These are phyloP conservation scores for Macropis europaea DNA, from an alignment of 2,888 invertebrate species.

Conservation along the genomic window DNA sequence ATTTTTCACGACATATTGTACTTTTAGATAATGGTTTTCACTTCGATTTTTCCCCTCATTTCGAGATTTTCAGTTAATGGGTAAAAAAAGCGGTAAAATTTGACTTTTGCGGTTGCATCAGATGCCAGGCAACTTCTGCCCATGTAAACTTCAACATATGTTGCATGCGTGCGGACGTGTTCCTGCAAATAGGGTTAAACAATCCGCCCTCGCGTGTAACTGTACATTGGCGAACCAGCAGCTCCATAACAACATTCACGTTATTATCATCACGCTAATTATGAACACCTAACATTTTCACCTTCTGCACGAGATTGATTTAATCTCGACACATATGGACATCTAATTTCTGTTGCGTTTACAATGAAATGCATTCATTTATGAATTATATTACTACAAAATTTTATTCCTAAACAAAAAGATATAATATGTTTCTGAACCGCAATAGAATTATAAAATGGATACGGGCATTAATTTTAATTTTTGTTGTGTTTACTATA, in stretches of 20 bases:
- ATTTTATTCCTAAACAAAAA: no score
- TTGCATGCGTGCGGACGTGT: constrained; percentile 58
- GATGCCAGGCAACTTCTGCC: constrained; percentile 22
- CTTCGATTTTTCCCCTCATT: not conserved
- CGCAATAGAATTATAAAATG: no score
- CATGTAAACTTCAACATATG: constrained; percentile 56
- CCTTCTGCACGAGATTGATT: not conserved
- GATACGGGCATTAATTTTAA: no score
- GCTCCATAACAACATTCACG: constrained; percentile 20
- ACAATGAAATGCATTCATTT: no score
- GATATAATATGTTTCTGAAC: no score
- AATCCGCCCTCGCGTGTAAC: constrained; percentile 69
- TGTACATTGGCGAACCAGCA: constrained; percentile 53
- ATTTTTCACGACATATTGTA: no score
- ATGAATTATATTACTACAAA: no score
- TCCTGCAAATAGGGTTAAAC: constrained; percentile 70
- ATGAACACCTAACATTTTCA: not conserved
- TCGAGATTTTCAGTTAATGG: no score
- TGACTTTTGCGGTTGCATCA: constrained; percentile 17
- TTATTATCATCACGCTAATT: constrained; percentile 3
- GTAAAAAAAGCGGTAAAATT: constrained; percentile 21
- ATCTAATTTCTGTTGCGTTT: no score
- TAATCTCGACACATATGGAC: no score
- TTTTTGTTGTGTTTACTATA: not conserved
- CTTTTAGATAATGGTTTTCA: no score